Evolutionary conservation across 2,113 vertebrate genomes (phyloP).

Genomic region (Dasyurus viverrinus): DNA sequence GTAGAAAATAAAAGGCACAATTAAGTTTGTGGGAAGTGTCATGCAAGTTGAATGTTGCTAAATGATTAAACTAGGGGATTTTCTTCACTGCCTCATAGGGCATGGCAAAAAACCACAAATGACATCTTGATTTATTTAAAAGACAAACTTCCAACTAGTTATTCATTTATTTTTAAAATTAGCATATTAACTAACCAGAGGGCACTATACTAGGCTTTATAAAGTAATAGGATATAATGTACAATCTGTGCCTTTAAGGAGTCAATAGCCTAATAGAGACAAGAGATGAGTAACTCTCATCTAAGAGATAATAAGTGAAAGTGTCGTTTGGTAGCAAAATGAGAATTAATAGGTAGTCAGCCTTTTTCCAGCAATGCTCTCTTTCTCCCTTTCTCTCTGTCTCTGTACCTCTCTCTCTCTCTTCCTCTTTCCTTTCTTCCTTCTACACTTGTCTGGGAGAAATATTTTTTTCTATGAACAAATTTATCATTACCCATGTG

Average conservation of each 20-base stretch:
- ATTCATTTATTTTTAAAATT: not conserved
- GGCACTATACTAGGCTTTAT: not conserved
- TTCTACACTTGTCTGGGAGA: too few species aligned
- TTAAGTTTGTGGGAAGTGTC: conserved; percentile 30
- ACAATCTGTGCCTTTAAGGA: not conserved
- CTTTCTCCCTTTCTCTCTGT: not conserved
- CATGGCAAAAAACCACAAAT: not conserved
- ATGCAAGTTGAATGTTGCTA: not conserved
- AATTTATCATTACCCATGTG: too few species aligned
- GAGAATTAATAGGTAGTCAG: not conserved
- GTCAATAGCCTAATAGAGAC: not conserved
- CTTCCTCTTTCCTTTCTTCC: too few species aligned
- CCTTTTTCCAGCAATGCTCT: not conserved
- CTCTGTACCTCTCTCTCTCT: not conserved
- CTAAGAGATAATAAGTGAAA: not conserved
- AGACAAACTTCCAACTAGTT: not conserved
- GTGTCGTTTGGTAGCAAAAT: not conserved
- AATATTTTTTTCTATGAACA: too few species aligned
- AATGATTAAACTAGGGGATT: not conserved
- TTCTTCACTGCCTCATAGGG: conserved; percentile 9
- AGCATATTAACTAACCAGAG: not conserved
- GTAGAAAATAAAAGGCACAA: conserved; percentile 31
- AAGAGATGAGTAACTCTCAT: not conserved
- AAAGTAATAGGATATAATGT: not conserved
- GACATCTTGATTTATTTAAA: not conserved